A percentile compares a stretch with the other conserved stretches of the same genome.
phyloP scores from a whole-genome alignment of 1,140 invertebrate genomes.

The Drosophila rhopaloa region DNA sequence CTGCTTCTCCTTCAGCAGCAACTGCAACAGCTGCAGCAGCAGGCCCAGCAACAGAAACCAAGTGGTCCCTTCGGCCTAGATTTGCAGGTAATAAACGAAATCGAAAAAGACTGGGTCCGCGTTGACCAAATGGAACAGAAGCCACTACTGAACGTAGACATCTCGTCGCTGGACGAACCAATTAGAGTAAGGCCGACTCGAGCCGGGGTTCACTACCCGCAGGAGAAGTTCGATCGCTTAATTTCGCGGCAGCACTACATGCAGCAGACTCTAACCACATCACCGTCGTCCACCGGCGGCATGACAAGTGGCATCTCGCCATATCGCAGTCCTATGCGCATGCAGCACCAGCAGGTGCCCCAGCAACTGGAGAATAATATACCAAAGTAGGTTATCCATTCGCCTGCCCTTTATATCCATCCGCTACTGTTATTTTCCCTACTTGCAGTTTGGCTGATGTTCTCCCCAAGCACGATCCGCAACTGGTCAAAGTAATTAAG shows the following conservation, averaged over 20 bases:
- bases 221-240: conserved; percentile 85
- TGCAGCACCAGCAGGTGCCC: conserved; percentile 41
- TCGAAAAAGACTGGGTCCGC: conserved; percentile 85
- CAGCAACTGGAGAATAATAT: conserved; percentile 59
- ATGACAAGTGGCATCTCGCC: conserved; percentile 57
- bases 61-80: conserved; percentile 90
- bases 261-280: conserved; percentile 39
- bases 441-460: conserved; percentile 71
- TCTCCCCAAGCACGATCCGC: conserved; percentile 81
- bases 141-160: conserved; percentile 85
- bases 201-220: conserved; percentile 85
- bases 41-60: conserved; percentile 63
- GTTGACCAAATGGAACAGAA: conserved; percentile 80
- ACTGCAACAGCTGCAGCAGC: conserved; percentile 57
- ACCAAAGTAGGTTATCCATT: conserved; percentile 56
- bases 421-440: not conserved
- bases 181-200: conserved; percentile 83
- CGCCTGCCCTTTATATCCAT: not conserved
- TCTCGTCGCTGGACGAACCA: conserved; percentile 86
- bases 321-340: conserved; percentile 68
- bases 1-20: conserved; percentile 66
- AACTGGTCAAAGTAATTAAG: conserved; percentile 78
- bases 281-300: conserved; percentile 45
- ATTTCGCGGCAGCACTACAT: conserved; percentile 65
- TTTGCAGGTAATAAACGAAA: conserved; percentile 87